Conservation (phyloP, 2,888 invertebrate species). For the Lycocerus yunnanus region DNA sequence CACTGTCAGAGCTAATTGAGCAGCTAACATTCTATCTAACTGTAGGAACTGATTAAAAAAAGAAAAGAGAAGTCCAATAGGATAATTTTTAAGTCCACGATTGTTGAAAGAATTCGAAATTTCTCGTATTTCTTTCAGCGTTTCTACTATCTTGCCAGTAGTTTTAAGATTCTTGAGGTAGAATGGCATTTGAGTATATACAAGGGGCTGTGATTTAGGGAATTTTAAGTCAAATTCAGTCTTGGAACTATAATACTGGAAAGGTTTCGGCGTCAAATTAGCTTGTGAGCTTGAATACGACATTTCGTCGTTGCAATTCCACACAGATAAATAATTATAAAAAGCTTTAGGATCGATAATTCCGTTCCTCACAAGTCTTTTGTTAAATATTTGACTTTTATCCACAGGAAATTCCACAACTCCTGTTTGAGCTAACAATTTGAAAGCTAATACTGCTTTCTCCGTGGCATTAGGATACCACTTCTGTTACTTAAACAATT, state of each 20-base stretch:
- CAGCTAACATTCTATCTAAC: constrained; percentile 49
- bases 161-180: constrained; percentile 85
- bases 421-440: constrained; percentile 93
- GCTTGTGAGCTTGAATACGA: constrained; percentile 69
- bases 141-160: constrained; percentile 80
- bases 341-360: constrained; percentile 90
- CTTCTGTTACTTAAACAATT: constrained; percentile 53
- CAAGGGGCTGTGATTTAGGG: constrained; percentile 88
- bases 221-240: constrained; percentile 86
- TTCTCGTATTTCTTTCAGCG: constrained; percentile 81
- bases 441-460: constrained; percentile 92
- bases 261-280: constrained; percentile 84
- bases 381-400: constrained; percentile 77
- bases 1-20: constrained; percentile 49
- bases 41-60: constrained; percentile 80
- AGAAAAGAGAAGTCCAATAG: constrained; percentile 85
- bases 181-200: constrained; percentile 94
- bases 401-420: constrained; percentile 93
- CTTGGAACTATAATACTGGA: constrained; percentile 85
- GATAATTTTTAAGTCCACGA: constrained; percentile 92
- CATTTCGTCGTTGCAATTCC: constrained; percentile 93
- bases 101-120: constrained; percentile 87
- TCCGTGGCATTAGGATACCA: constrained; percentile 91
- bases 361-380: constrained; percentile 78
- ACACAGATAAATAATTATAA: constrained; percentile 97